Evolutionary conservation across 2,888 invertebrate genomes (phyloP).

Genomic region (Zaprionus lineosus): DNA sequence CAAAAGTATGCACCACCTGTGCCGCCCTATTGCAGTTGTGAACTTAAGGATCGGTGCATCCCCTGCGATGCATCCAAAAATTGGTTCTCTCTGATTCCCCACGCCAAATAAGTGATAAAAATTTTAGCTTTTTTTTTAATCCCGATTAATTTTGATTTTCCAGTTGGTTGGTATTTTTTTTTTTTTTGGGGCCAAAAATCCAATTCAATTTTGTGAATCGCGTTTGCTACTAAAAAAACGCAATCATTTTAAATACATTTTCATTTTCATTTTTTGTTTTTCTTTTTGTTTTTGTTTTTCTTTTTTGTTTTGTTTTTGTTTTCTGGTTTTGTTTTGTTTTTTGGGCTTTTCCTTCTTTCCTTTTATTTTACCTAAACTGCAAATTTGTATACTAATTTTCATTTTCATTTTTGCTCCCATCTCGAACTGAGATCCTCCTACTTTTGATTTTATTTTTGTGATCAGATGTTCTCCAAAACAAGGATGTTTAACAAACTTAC

Average conservation of each 20-base stretch:
- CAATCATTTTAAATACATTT: constrained; percentile 67
- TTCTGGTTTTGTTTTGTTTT: constrained; percentile 33
- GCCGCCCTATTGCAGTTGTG: constrained; percentile 76
- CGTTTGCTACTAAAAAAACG: constrained; percentile 83
- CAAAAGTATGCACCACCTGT: constrained; percentile 60
- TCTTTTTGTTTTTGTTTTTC: constrained; percentile 39
- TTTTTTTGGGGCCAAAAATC: constrained; percentile 46
- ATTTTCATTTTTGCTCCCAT: constrained; percentile 25
- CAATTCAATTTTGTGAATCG: constrained; percentile 74
- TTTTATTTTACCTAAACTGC: constrained; percentile 60
- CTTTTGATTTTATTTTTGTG: constrained; percentile 68
- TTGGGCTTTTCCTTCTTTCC: too few species aligned
- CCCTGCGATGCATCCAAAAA: constrained; percentile 22
- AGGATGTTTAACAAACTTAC: constrained; percentile 80
- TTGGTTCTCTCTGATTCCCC: constrained; percentile 44
- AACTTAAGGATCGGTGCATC: constrained; percentile 47
- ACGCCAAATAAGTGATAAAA: constrained; percentile 82
- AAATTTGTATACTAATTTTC: constrained; percentile 59
- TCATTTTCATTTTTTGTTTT: too few species aligned
- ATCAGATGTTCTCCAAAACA: constrained; percentile 81
- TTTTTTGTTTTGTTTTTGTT: constrained; percentile 30
- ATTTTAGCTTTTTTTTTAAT: constrained; percentile 51
- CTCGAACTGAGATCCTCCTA: constrained; percentile 44
- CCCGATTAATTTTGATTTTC: constrained; percentile 48
- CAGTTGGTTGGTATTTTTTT: constrained; percentile 16